Evolutionary conservation across 2,113 vertebrate genomes (phyloP), one percentile per base, ranked within the genome.

Genomic region (Poecile atricapillus): DNA sequence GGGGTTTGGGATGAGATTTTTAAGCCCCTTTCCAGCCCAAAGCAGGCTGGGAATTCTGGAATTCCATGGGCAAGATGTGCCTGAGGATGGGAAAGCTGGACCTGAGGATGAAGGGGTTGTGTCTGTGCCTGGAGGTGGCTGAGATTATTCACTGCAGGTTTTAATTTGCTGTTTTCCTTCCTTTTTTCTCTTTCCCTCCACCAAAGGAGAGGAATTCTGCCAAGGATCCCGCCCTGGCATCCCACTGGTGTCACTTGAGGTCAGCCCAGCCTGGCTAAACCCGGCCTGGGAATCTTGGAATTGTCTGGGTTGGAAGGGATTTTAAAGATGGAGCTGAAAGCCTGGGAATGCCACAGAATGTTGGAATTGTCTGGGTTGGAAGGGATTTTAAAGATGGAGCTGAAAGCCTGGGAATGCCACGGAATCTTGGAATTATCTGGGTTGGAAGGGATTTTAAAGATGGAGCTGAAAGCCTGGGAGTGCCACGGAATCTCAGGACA

Each of bases 31-130:
- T 6, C 65, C 43, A 35, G 5, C 16, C 49, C 25, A 9, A 8
- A 27, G 3, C 25, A 5, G 43, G 12, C 25, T 10, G 31, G 58
- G 67, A 64, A 58, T 43, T 27, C 14, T 23, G 50, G 13, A 28
- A 70, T 41, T 55, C 47, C 0, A 0, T 5, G n/a, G 65, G 20
- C 33, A 44, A 69, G 3, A 2, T 4, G 28, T 2, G 5, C 15
- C 77, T 7, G 20, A 53, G 68, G 68, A 13, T 35, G 47, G 33
- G 44, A 37, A 7, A 44, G 10, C 10, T 22, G 35, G 15, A 25
- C 23, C 15, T 23, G 31, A 18, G 53, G 19, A 5, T 37, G 24
- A 33, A 18, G 35, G 24, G 39, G 39, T 11, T 24, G n/a, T 24
- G 33, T 16, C 52, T 18, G 30, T 33, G 55, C 55, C 55, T 56